A percentile compares a stretch with the other conserved stretches of the same genome.
phyloP scores from a whole-genome alignment of 2,888 invertebrate genomes.

The Desoria tigrina region DNA sequence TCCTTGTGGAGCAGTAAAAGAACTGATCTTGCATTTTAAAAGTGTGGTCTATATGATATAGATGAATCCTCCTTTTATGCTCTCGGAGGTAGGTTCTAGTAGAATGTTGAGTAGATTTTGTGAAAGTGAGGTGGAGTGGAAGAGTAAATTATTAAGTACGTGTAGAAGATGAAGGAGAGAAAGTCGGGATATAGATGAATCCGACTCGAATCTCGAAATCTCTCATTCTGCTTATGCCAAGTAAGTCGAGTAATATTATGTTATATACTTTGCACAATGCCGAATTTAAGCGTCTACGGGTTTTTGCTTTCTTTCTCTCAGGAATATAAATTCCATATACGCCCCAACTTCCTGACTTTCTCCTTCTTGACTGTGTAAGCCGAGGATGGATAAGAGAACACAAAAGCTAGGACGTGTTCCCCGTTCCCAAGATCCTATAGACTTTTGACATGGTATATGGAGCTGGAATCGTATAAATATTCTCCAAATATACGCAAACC shows the following conservation, averaged over 20 bases:
- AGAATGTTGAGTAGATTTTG: background rate
- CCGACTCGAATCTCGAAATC: background rate
- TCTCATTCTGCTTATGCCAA: background rate
- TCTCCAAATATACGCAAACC: too few species aligned
- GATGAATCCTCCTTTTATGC: too few species aligned
- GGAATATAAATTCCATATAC: background rate
- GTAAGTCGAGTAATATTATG: too few species aligned
- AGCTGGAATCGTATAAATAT: too few species aligned
- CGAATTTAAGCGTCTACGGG: too few species aligned
- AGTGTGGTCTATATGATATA: too few species aligned
- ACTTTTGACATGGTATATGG: too few species aligned
- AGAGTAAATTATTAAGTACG: slow-evolving; percentile 12
- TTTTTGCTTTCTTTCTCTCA: too few species aligned
- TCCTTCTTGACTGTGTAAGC: background rate
- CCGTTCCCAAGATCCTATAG: background rate
- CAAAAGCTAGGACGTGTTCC: slow-evolving; percentile 14
- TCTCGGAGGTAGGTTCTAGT: too few species aligned
- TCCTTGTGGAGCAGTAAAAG: too few species aligned
- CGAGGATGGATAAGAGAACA: slow-evolving; percentile 9
- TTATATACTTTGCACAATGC: too few species aligned
- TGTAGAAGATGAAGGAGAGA: background rate
- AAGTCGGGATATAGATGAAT: background rate
- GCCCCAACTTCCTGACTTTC: background rate
- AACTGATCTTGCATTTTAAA: too few species aligned
- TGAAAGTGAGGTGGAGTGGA: slow-evolving; percentile 8